Conservation (phyloP, 2,888 invertebrate genomes). For the Bedellia somnulentella region DNA sequence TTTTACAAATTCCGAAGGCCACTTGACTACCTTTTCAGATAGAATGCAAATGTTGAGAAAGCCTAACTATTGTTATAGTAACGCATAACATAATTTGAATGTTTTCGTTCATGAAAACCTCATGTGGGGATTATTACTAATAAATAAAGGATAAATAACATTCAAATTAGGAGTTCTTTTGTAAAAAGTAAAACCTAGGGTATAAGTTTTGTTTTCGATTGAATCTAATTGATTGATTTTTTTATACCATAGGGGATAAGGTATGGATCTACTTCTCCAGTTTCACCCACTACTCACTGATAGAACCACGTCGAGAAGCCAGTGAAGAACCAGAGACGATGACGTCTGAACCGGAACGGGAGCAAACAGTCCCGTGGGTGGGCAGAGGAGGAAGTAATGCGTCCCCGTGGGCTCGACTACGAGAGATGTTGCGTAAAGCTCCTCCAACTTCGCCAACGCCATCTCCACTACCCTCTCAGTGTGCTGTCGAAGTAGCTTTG, state of each 20-base stretch:
- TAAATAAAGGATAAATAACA: no score
- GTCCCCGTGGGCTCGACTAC: conserved; percentile 5
- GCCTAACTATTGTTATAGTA: no score
- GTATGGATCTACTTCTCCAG: conserved; percentile 88
- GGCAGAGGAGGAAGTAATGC: conserved; percentile 1
- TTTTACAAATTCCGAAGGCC: no score
- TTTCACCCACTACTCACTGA: conserved; percentile 77
- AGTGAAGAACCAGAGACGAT: conserved; percentile 59
- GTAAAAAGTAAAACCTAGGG: no score
- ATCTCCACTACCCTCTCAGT: conserved; percentile 19
- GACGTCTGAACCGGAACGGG: conserved; percentile 23
- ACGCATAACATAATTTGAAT: no score
- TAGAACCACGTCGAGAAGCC: conserved; percentile 29
- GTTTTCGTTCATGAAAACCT: no score
- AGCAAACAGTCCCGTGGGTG: conserved; percentile 8
- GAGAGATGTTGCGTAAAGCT: conserved; percentile 6
- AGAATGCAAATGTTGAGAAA: no score
- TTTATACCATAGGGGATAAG: conserved; percentile 59
- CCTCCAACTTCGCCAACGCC: conserved; percentile 11
- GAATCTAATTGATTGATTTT: no score
- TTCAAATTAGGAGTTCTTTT: no score
- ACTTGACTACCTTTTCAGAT: no score
- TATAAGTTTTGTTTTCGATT: no score
- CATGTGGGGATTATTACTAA: no score
- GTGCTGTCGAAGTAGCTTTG: conserved; percentile 71